Conservation (phyloP, 2,888 invertebrate genomes). For the Odontothrips loti region DNA sequence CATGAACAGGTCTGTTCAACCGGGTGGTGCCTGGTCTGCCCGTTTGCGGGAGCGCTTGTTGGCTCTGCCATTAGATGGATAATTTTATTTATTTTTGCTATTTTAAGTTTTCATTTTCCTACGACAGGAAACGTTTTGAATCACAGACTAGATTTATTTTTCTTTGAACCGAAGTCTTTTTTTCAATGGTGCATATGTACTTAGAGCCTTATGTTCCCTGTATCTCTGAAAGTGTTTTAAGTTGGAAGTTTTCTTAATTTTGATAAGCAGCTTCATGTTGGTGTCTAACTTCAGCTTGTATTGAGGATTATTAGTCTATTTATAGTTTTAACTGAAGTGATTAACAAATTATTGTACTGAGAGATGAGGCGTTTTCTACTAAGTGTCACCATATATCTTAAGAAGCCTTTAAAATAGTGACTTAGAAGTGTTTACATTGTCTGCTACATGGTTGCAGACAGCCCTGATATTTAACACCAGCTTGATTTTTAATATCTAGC, state of each 20-base stretch:
- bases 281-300: not conserved
- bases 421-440: not conserved
- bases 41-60: not conserved
- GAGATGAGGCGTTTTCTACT: conserved; percentile 13
- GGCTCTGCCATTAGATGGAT: not conserved
- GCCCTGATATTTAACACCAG: not conserved
- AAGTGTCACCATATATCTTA: not conserved
- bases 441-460: not conserved
- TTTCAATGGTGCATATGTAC: conserved; percentile 20
- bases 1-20: not conserved
- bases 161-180: not conserved
- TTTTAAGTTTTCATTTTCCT: conserved; percentile 25
- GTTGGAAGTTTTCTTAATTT: conserved; percentile 13
- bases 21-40: not conserved
- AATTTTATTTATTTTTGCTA: not conserved
- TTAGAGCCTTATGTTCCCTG: conserved; percentile 10
- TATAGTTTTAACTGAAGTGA: conserved; percentile 17
- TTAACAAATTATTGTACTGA: conserved; percentile 12
- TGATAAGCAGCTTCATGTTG: conserved; percentile 14
- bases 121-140: not conserved
- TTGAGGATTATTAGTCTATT: conserved; percentile 1
- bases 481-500: not conserved
- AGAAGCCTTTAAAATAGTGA: conserved; percentile 15
- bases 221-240: not conserved
- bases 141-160: conserved; percentile 21